phyloP scores from a whole-genome alignment of 2,888 invertebrate species.

The Acanthococcus lagerstroemiae region DNA sequence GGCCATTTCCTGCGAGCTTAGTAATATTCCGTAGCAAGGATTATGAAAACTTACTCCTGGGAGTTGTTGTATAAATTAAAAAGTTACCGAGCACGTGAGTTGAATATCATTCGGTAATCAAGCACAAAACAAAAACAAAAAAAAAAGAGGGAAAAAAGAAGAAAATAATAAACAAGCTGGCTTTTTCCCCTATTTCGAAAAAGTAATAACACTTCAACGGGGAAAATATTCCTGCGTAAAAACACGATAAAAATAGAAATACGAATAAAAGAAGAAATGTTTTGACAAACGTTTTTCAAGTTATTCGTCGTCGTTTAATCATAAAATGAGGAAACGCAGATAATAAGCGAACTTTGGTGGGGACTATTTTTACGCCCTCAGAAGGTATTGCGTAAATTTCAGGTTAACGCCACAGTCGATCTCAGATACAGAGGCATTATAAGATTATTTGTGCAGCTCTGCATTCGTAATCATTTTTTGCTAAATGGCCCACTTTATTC shows the following conservation, averaged over 20 bases:
- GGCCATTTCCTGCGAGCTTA: not conserved
- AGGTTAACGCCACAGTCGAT: no score
- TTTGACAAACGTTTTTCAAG: constrained; percentile 1
- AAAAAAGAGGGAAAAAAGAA: not conserved
- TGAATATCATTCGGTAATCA: constrained; percentile 17
- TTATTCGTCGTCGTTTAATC: not conserved
- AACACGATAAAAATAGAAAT: constrained; percentile 1
- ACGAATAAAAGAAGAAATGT: not conserved
- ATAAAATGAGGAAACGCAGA: not conserved
- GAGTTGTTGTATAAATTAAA: constrained; percentile 20
- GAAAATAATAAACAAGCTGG: not conserved
- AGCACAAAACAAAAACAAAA: constrained; percentile 1
- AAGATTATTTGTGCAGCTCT: no score
- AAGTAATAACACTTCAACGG: not conserved
- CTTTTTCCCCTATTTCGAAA: not conserved
- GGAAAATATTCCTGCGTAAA: constrained; percentile 5
- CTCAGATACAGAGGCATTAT: no score
- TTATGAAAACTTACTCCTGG: constrained; percentile 19
- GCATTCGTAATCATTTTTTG: no score
- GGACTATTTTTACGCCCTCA: no score
- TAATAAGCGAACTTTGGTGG: no score
- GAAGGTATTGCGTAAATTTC: no score
- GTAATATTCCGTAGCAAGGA: constrained; percentile 13
- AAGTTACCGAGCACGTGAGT: constrained; percentile 16
- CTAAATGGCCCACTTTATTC: no score